A percentile compares a stretch with the other conserved stretches of the same genome.
Evolutionary conservation across 1,140 invertebrate genomes (phyloP).

Genomic region (Drosophila willistoni): DNA sequence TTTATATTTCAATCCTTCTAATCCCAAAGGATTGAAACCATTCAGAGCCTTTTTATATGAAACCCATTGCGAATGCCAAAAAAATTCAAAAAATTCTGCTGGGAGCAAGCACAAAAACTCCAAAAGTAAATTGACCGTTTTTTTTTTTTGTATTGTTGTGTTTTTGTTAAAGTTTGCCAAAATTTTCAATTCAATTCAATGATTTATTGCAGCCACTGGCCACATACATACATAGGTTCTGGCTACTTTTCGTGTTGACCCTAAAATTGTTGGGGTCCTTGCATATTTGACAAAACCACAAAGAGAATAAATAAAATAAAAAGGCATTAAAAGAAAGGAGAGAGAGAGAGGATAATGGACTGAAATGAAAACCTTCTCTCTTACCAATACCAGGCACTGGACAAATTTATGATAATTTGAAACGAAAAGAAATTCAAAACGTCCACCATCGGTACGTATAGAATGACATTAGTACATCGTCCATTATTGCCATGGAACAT

Average conservation of each 20-base stretch:
- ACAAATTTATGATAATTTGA: conserved; percentile 81
- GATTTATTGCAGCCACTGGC: conserved; percentile 66
- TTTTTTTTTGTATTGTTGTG: conserved; percentile 20
- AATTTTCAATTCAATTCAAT: conserved; percentile 53
- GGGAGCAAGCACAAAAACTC: no score
- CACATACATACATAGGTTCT: conserved; percentile 69
- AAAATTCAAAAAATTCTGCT: no score
- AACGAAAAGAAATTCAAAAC: conserved; percentile 53
- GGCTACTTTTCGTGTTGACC: conserved; percentile 59
- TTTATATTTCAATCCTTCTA: no score
- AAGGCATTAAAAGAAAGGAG: conserved; percentile 11
- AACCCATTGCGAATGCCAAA: no score
- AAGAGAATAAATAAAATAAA: not conserved
- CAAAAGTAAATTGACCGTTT: not conserved
- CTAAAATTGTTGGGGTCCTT: conserved; percentile 18
- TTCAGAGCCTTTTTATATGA: no score
- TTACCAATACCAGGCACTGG: conserved; percentile 57
- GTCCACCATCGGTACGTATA: conserved; percentile 47
- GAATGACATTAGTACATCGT: conserved; percentile 80
- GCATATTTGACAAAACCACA: conserved; percentile 63
- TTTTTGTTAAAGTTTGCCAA: conserved; percentile 64
- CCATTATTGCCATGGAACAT: conserved; percentile 79
- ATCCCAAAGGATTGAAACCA: no score
- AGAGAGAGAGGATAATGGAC: conserved; percentile 19
- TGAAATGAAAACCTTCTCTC: conserved; percentile 42